phyloP scores from a whole-genome alignment of 2,797 vertebrate species.

The Chelmon rostratus region DNA sequence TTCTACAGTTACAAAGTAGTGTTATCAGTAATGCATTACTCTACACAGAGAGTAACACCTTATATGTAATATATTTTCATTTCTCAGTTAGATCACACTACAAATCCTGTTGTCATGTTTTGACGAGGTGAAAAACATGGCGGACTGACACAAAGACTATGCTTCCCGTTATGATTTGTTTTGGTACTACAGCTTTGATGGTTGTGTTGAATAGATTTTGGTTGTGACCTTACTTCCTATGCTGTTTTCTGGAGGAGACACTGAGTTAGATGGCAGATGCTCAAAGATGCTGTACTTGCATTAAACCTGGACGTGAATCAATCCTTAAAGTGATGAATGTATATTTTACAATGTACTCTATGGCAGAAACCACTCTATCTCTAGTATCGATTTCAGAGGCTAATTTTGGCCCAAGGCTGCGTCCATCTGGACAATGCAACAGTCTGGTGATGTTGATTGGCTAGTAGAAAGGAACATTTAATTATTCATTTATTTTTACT shows the following conservation, averaged over 20 bases:
- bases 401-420: slow-evolving; percentile 9
- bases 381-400: slow-evolving; percentile 15
- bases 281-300: slow-evolving; percentile 3
- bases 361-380: slow-evolving; percentile 6
- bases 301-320: slow-evolving; percentile 29
- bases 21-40: too few relatives aligned
- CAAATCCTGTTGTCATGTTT: slow-evolving; percentile 1
- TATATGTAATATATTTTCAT: too few relatives aligned
- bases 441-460: not conserved
- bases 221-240: slow-evolving; percentile 6
- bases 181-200: not conserved
- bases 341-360: slow-evolving; percentile 27
- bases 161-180: slow-evolving; percentile 11
- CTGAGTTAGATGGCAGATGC: slow-evolving; percentile 1
- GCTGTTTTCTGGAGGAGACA: slow-evolving; percentile 3
- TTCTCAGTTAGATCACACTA: too few relatives aligned
- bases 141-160: not conserved
- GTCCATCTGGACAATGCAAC: slow-evolving; percentile 5
- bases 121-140: not conserved
- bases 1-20: too few relatives aligned
- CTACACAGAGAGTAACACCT: too few relatives aligned
- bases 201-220: not conserved
- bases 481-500: not conserved
- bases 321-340: slow-evolving; percentile 22
- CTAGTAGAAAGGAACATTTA: not conserved